A percentile compares a stretch with the other conserved stretches of the same genome.
Conservation (phyloP, 2,113 vertebrate genomes). For the Microcebus ravelobensis region DNA sequence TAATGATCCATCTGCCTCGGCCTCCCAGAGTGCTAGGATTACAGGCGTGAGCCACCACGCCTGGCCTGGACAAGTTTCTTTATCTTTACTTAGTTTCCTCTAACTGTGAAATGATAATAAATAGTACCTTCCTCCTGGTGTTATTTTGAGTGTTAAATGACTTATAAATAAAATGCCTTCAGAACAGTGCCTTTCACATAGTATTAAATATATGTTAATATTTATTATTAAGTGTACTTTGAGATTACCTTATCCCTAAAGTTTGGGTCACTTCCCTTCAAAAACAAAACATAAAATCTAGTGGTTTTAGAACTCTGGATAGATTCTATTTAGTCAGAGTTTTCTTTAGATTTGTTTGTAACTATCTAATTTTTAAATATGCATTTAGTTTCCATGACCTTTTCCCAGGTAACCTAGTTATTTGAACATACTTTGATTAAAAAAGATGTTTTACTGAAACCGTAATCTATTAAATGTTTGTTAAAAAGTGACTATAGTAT, state of each 20-base stretch:
- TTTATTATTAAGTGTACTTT: not conserved
- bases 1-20: no score
- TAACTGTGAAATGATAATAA: slow-evolving; percentile 36
- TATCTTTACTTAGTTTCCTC: not conserved
- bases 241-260: not conserved
- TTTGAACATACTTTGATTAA: slow-evolving; percentile 2
- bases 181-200: not conserved
- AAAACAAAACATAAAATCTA: not conserved
- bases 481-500: not conserved
- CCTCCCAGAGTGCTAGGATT: no score
- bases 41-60: no score
- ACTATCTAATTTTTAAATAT: slow-evolving; percentile 15
- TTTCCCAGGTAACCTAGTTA: slow-evolving; percentile 14
- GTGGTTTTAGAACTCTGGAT: slow-evolving; percentile 10
- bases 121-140: not conserved
- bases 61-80: not conserved
- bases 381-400: slow-evolving; percentile 15
- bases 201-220: slow-evolving; percentile 8
- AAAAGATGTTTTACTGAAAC: slow-evolving; percentile 16
- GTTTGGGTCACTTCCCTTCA: not conserved
- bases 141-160: slow-evolving; percentile 15
- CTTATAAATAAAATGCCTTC: not conserved
- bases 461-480: slow-evolving; percentile 20
- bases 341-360: slow-evolving; percentile 38
- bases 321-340: not conserved